Evolutionary conservation across 1,140 invertebrate genomes (phyloP).

Genomic region (Pogonus chalceus): DNA sequence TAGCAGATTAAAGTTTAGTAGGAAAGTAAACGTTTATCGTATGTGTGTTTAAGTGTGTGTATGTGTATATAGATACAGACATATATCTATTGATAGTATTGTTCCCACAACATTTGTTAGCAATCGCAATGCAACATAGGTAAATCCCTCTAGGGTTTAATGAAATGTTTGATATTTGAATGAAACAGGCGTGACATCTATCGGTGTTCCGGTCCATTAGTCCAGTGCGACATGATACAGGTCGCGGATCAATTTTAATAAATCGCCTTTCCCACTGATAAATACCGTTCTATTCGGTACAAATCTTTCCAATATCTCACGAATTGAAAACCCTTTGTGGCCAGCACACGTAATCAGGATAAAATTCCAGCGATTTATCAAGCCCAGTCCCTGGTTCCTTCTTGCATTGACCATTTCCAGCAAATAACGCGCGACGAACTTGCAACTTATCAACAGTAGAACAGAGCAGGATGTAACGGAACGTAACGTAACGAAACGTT

Average conservation of each 20-base stretch:
- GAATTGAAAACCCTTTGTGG: conserved; percentile 22
- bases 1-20: too few species aligned
- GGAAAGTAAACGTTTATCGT: too few species aligned
- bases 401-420: conserved; percentile 13
- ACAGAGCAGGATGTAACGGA: not conserved
- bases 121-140: too few species aligned
- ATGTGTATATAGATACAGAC: too few species aligned
- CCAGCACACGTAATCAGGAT: conserved; percentile 24
- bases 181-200: conserved; percentile 8
- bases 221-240: conserved; percentile 10
- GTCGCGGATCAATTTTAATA: conserved; percentile 4
- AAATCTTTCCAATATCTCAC: conserved; percentile 26
- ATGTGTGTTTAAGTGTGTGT: too few species aligned
- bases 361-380: conserved; percentile 27
- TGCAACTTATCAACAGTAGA: not conserved
- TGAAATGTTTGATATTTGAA: not conserved
- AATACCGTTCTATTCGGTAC: conserved; percentile 21
- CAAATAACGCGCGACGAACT: not conserved
- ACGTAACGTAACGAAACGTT: too few species aligned
- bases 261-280: conserved; percentile 22
- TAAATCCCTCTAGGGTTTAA: too few species aligned
- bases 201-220: conserved; percentile 21
- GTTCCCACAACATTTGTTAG: too few species aligned
- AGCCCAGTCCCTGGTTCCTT: conserved; percentile 18
- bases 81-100: too few species aligned